Evolutionary conservation across 1,140 invertebrate species (phyloP).

Genomic region (Bombus impatiens): DNA sequence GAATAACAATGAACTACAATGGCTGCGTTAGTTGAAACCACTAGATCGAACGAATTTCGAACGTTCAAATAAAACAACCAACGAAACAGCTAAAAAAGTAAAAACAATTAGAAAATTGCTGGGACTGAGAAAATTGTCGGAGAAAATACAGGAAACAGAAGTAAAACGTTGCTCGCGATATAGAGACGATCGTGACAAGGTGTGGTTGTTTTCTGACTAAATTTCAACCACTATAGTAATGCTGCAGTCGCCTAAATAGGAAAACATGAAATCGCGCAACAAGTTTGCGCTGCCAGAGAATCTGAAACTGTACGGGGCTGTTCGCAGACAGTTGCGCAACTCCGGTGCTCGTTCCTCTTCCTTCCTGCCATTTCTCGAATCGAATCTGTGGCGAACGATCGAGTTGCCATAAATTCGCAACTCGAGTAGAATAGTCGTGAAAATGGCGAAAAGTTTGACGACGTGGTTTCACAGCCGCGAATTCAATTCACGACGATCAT

Average conservation of each 20-base stretch:
- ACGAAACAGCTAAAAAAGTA: not conserved
- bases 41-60: not conserved
- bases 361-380: too few species aligned
- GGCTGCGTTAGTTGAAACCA: too few species aligned
- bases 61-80: not conserved
- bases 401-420: too few species aligned
- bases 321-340: not conserved
- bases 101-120: not conserved
- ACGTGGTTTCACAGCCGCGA: not conserved
- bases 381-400: too few species aligned
- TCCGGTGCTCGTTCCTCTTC: too few species aligned
- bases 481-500: too few species aligned
- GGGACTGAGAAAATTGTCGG: not conserved
- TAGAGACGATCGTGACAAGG: too few species aligned
- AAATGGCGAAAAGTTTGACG: not conserved
- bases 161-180: too few species aligned
- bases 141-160: not conserved
- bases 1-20: not conserved
- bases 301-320: not conserved
- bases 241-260: not conserved
- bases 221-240: not conserved
- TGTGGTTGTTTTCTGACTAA: too few species aligned
- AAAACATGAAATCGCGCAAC: conserved; percentile 36
- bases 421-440: not conserved
- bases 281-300: conserved; percentile 26